phyloP scores from a whole-genome alignment of 2,113 vertebrate species.

The Euleptes europaea region DNA sequence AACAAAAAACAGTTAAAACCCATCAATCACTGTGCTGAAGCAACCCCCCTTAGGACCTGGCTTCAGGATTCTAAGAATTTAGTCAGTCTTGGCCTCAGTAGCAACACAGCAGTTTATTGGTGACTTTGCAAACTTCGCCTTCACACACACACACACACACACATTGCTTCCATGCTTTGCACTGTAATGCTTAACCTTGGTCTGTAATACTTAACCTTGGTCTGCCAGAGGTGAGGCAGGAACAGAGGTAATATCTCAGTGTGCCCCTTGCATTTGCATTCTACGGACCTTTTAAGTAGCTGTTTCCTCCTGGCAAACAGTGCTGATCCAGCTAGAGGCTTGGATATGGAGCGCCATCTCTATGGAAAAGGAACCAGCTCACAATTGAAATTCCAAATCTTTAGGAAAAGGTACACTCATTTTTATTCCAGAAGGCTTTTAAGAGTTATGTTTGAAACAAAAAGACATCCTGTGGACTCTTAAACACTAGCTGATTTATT shows the following conservation, averaged over 20 bases:
- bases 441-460: neutral
- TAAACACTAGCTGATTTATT: no score
- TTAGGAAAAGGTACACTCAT: neutral
- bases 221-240: constrained; percentile 10
- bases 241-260: constrained; percentile 10
- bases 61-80: neutral
- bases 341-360: neutral
- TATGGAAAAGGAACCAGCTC: neutral
- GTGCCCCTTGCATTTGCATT: neutral
- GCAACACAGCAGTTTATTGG: neutral
- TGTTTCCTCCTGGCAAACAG: neutral
- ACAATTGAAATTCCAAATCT: neutral
- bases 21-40: neutral
- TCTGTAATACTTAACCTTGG: neutral
- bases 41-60: neutral
- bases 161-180: neutral
- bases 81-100: neutral
- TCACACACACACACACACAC: no score
- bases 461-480: no score
- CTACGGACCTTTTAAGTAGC: neutral
- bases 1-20: constrained; percentile 16
- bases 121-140: neutral
- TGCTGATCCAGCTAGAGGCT: neutral
- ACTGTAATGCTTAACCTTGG: neutral
- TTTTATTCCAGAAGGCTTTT: neutral